Base-by-base conservation (phyloP, 2,113 vertebrate genomes). In the Cheilinus undulatus region DNA sequence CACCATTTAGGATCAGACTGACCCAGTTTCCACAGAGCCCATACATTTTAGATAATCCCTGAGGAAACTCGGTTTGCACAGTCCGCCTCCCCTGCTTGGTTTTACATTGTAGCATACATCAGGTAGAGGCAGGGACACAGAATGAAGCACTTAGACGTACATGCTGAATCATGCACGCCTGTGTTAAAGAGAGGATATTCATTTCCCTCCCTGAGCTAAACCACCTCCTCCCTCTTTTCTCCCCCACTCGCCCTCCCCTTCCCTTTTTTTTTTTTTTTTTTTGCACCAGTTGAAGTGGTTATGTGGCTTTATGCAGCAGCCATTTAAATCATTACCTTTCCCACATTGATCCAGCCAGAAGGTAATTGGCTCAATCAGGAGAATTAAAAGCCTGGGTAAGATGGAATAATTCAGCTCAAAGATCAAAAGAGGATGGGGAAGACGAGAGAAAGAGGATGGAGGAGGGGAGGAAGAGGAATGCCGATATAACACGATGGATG, bases 341-440 rank as follows among this genome's bases (percentile, higher is more conserved):
- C 83, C 76, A 82, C 91, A 91, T 89, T 91, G 85, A 91, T 91
- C 80, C 78, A 89, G 69, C 76, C 85, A 86, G 88, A 86, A 88
- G 88, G 88, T 90, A 92, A 91, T 91, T 90, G 89, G 88, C 85
- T 91, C 89, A 92, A 92, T 92, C 90, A 88, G 80, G 83, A 89
- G 86, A 89, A 91, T 91, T 90, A 91, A 91, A 92, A 88, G 85
- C 84, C 82, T 15, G 75, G 78, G 67, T 88, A 89, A 87, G 71
- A 91, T 86, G 87, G 85, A 91, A 89, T 87, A 87, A 88, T 91
- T 90, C 89, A 88, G 78, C 82, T 76, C 78, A 53, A 81, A 87
- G 72, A 85, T 87, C 76, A 88, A 86, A 89, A 83, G 76, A 83
- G 72, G 83, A 74, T 43, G 59, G 63, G 28, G 73, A 77, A 71